Conservation (phyloP, 2,888 invertebrate genomes). For the Campoplex capitator region DNA sequence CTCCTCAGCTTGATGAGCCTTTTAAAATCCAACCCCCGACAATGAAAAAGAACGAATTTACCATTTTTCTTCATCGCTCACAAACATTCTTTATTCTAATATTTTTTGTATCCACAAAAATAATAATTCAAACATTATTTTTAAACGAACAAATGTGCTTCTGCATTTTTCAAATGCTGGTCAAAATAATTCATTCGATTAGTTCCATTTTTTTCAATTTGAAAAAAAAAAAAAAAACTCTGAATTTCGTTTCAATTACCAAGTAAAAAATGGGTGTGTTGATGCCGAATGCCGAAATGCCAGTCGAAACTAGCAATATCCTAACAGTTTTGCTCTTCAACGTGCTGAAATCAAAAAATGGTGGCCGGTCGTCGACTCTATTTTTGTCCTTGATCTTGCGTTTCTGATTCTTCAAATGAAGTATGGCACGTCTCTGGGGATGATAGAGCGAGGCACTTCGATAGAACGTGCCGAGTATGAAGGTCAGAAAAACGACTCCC, state of each 20-base stretch:
- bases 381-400: conserved; percentile 93
- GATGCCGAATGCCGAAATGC: conserved; percentile 93
- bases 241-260: conserved; percentile 79
- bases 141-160: not conserved
- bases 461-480: conserved; percentile 94
- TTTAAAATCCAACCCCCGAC: conserved; percentile 42
- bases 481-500: conserved; percentile 92
- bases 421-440: conserved; percentile 93
- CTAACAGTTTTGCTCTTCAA: conserved; percentile 93
- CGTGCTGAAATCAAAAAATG: conserved; percentile 95
- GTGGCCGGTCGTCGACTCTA: conserved; percentile 91
- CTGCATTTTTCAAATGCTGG: not conserved
- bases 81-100: not conserved
- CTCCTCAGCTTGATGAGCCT: conserved; percentile 91
- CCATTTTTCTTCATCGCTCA: not conserved
- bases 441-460: conserved; percentile 95
- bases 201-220: not conserved
- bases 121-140: not conserved
- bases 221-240: too few species aligned
- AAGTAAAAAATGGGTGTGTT: conserved; percentile 94
- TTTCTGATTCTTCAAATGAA: conserved; percentile 95
- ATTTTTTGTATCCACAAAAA: not conserved
- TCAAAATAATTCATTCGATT: not conserved
- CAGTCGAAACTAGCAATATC: conserved; percentile 92
- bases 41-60: conserved; percentile 8